Base-by-base conservation (phyloP, 2,113 vertebrate genomes). In the Xiphophorus couchianus region DNA sequence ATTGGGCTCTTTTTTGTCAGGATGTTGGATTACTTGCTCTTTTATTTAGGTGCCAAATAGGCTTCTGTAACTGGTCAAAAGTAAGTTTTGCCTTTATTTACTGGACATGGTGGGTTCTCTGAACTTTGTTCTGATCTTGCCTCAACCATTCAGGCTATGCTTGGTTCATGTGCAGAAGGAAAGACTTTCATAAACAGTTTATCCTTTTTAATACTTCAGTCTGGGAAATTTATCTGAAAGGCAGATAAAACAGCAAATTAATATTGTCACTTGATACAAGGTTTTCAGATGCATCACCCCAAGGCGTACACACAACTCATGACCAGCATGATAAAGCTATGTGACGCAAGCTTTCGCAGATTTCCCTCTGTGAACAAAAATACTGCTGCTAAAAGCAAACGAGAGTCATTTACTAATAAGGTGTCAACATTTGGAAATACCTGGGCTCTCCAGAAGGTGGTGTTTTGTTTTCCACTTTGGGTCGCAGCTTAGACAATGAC, bases 401-500 rank as follows among this genome's bases (percentile, higher is more conserved):
- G 28, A 77, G 60, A 66, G 14, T 15, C 29, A n/a, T 64, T 76
- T 29, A 58, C 10, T 78, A 64, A 69, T 75, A 14, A 79, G 72
- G 61, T 73, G 62, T 76, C 72, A 28, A 66, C 5, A 27, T 51
- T 42, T 33, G 31, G 39, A 76, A 39, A 54, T 25, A 73, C 61
- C 27, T 22, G 28, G 69, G 31, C 75, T 42, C 35, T 76, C 65
- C 73, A 85, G 27, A 80, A 80, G 68, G 54, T 71, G 66, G 35
- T 72, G 51, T 83, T 77, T 79, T 74, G 74, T 88, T 88, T 66
- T 74, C 58, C 70, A 48, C 42, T 28, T 30, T 77, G 35, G 13
- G 74, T 65, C 27, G 30, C 69, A 85, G 77, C 30, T 67, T 79
- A 54, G 84, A 94, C 93, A 94, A 94, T 91, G 71, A 84, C 92